These are phyloP conservation scores for Cheiracanthium punctorium DNA, from an alignment of 2,888 invertebrate genomes.

Conservation along the genomic window DNA sequence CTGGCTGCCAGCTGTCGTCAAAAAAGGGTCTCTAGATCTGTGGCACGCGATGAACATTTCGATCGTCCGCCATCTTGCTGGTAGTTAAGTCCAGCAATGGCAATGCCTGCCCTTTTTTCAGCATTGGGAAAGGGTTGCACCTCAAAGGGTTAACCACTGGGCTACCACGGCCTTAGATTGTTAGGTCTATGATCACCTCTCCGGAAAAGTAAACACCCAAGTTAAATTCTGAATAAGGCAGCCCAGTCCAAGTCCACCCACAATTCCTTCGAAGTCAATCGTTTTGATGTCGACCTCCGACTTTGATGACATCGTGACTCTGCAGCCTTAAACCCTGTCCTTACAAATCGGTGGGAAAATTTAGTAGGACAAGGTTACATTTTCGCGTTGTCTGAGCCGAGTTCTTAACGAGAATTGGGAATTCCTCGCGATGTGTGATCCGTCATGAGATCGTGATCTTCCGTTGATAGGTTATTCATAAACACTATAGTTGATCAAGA, in stretches of 20 bases:
- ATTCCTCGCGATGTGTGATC: background rate
- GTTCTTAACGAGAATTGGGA: background rate
- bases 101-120: no score
- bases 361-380: slow-evolving; percentile 66
- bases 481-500: background rate
- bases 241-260: background rate
- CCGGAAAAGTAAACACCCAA: no score
- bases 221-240: no score
- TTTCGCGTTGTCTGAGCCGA: background rate
- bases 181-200: no score
- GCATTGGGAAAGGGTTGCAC: no score
- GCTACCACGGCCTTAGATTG: no score
- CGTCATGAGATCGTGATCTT: background rate
- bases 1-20: no score
- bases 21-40: no score
- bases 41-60: no score
- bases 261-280: background rate
- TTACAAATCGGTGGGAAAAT: slow-evolving; percentile 54
- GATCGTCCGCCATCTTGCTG: no score
- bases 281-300: slow-evolving; percentile 8
- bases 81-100: no score
- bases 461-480: background rate
- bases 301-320: slow-evolving; percentile 46
- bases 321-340: slow-evolving; percentile 28
- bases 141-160: no score